Evolutionary conservation across 2,888 invertebrate genomes (phyloP).

Genomic region (Saturnia pavonia): DNA sequence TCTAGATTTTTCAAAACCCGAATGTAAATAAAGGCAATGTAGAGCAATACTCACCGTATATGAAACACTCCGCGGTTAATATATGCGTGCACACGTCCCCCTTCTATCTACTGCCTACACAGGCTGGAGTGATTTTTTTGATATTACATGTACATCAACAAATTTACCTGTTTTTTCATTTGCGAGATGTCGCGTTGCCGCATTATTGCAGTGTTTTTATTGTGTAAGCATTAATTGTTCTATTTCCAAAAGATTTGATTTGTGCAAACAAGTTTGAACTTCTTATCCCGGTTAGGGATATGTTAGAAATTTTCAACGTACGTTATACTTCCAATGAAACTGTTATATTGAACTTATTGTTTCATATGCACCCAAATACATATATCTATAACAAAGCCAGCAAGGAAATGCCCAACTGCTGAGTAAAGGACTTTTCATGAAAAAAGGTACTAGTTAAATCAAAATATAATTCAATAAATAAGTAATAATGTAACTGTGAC

Average conservation of each 20-base stretch:
- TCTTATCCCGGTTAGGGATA: no score
- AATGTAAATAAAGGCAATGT: not conserved
- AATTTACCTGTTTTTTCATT: not conserved
- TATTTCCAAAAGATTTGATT: not conserved
- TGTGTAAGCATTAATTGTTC: not conserved
- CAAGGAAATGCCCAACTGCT: no score
- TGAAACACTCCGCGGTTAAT: slow-evolving; percentile 29
- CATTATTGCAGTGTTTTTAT: not conserved
- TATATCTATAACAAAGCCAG: no score
- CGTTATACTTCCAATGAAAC: no score
- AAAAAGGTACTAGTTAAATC: no score
- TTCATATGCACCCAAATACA: no score
- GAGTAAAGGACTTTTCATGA: no score
- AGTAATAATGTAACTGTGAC: no score
- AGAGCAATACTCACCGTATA: not conserved
- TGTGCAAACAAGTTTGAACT: no score
- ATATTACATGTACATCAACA: not conserved
- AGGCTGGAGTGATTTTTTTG: slow-evolving; percentile 23
- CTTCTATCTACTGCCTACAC: slow-evolving; percentile 26
- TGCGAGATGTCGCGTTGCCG: not conserved
- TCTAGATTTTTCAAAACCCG: not conserved
- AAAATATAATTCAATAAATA: no score
- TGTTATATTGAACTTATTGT: no score
- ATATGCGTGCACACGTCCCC: slow-evolving; percentile 37
- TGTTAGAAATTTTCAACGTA: no score